Evolutionary conservation across 2,888 invertebrate genomes (phyloP).

Genomic region (Aricia artaxerxes): DNA sequence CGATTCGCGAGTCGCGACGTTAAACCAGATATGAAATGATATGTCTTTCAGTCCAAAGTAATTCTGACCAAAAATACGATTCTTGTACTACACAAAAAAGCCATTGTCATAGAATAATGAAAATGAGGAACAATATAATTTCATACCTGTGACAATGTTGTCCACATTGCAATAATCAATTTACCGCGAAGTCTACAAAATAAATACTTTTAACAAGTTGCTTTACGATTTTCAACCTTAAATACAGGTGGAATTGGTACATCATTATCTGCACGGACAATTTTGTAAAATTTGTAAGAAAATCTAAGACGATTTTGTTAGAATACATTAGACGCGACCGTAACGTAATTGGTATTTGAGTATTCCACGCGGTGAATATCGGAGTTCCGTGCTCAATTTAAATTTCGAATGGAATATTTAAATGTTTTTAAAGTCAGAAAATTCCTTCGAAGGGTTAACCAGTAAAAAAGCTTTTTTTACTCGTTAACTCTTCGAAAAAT

Average conservation of each 20-base stretch:
- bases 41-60: neutral
- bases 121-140: conserved; percentile 23
- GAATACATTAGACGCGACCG: conserved; percentile 29
- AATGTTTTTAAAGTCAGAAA: neutral
- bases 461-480: neutral
- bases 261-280: neutral
- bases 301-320: conserved; percentile 21
- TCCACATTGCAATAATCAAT: conserved; percentile 29
- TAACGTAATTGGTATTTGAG: conserved; percentile 30
- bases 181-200: conserved; percentile 24
- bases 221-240: conserved; percentile 8
- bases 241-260: neutral
- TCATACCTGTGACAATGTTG: conserved; percentile 29
- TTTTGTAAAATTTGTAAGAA: conserved; percentile 17
- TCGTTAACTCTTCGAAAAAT: neutral
- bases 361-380: conserved; percentile 15
- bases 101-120: conserved; percentile 16
- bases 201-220: neutral
- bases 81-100: neutral
- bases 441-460: neutral
- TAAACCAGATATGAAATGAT: neutral
- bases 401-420: neutral
- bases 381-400: conserved; percentile 19
- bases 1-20: neutral
- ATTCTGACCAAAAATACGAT: neutral